A percentile compares a stretch with the other conserved stretches of the same genome.
These are phyloP conservation scores for Staurois parvus DNA, from an alignment of 2,797 vertebrate genomes.

Conservation along the genomic window DNA sequence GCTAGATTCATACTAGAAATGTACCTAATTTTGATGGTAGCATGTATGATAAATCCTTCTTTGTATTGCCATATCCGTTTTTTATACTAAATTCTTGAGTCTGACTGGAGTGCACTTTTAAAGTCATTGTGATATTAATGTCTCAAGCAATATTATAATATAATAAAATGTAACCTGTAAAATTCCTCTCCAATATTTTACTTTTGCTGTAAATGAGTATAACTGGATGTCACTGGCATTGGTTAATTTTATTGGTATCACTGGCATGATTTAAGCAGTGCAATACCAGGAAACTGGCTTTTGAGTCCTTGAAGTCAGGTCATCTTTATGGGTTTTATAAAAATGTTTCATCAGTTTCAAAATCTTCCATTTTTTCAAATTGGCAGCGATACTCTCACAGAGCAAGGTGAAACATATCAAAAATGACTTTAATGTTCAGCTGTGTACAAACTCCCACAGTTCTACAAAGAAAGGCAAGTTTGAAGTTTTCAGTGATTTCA, in stretches of 20 bases:
- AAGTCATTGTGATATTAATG: constrained; percentile 6
- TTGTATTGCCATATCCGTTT: too few species aligned
- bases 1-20: too few species aligned
- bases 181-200: neutral
- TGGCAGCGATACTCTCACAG: constrained; percentile 47
- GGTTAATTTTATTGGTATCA: constrained; percentile 20
- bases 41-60: neutral
- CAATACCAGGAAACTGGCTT: constrained; percentile 33
- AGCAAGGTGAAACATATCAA: constrained; percentile 59
- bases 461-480: constrained; percentile 6
- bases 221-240: constrained; percentile 11
- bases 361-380: constrained; percentile 54
- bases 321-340: constrained; percentile 61
- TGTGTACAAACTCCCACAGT: constrained; percentile 46
- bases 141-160: neutral
- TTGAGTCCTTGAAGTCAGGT: constrained; percentile 61
- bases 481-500: neutral
- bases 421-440: constrained; percentile 52
- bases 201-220: constrained; percentile 3
- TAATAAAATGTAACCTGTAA: neutral
- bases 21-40: neutral
- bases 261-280: constrained; percentile 20
- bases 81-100: neutral
- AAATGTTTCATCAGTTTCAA: constrained; percentile 56
- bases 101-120: neutral